Base-by-base conservation (phyloP, 2,113 vertebrate species). In the Neolamprologus sp. region DNA sequence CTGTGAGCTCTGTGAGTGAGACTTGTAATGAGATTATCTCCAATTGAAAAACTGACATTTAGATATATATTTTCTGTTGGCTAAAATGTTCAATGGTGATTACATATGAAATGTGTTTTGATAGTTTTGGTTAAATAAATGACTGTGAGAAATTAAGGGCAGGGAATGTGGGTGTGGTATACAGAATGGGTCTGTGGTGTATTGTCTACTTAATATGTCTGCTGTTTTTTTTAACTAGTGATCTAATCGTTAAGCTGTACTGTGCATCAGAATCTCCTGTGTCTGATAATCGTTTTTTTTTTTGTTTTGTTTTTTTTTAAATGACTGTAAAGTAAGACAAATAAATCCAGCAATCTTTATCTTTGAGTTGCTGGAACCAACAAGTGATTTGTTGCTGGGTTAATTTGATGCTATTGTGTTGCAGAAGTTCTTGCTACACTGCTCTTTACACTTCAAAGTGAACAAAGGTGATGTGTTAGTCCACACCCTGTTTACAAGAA, bases 241-340 rank as follows among this genome's bases (percentile, higher is more conserved):
- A 19, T 5, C 40, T 28, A 47, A 26, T 47, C 3, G 19, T 49
- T 51, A 78, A 51, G 1, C 26, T 49, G 16, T 19, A 19, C 71
- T 49, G 23, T 78, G 23, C 4, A 11, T 75, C 9, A 31, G 16
- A 49, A 0, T 31, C 26, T 28, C 9, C 42, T 31, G 42, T 31
- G 26, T 49, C 26, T 78, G 16, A 78, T 28, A 49, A 7, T 31
- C 1, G 0, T 1, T 12, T 3, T 2, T 17, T 9, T 19, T 2
- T 47, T 7, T 1, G 23, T 7, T 57, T 16, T 4, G 1, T 5
- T 1, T 21, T 8, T 58, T 60, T 60, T 60, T 28, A 2, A 63
- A 33, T 35, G 5, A 17, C 71, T 75, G 6, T 75, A 9, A 16
- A 75, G 40, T 28, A 75, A 75, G 10, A 78, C 71, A 26, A 75